Conservation (phyloP, 2,113 vertebrate species). For the Paramormyrops kingsleyae region DNA sequence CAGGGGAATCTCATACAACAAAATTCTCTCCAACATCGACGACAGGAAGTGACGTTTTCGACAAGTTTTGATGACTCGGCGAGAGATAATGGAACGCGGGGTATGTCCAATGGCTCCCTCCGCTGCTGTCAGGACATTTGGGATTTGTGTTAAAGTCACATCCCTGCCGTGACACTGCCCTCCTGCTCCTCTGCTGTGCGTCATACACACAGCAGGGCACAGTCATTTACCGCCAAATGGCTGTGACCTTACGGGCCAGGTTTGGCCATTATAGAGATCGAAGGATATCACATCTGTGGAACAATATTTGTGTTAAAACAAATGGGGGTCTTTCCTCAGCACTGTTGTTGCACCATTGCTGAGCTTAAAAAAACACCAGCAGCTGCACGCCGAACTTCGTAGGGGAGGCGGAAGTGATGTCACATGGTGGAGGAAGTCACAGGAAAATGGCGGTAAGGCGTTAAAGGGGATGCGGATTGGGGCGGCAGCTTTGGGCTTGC, state of each 20-base stretch:
- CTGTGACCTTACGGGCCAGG: conserved; percentile 17
- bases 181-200: neutral
- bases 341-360: neutral
- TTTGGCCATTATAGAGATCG: neutral
- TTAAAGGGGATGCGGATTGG: neutral
- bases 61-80: neutral
- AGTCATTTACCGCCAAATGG: neutral
- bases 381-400: neutral
- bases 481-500: too few species aligned
- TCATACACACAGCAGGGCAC: neutral
- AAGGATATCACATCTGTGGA: conserved; percentile 4
- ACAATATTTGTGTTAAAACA: neutral
- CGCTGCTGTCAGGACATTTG: neutral
- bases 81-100: too few species aligned
- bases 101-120: neutral
- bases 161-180: neutral
- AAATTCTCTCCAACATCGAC: too few species aligned
- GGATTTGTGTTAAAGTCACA: neutral
- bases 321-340: neutral
- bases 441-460: neutral
- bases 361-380: neutral
- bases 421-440: neutral
- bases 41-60: too few species aligned
- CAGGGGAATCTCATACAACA: too few species aligned
- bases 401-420: neutral